Evolutionary conservation across 2,888 invertebrate genomes (phyloP).

Genomic region (Lasioglossum lativentre): DNA sequence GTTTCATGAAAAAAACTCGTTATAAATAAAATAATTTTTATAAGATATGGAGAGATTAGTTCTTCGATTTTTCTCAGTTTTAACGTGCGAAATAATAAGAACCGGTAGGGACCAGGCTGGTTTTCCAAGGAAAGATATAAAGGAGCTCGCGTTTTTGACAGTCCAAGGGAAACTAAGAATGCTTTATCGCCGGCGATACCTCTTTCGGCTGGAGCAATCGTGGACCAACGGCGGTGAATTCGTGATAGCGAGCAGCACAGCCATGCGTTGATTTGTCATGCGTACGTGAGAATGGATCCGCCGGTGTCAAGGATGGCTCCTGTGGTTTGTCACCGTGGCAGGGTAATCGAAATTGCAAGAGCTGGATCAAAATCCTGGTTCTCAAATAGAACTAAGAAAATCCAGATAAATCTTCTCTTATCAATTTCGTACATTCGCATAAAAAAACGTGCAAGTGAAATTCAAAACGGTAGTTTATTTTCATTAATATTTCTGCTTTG

Average conservation of each 20-base stretch:
- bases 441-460: no score
- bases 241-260: background rate
- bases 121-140: background rate
- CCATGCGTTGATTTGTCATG: constrained; percentile 9
- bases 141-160: constrained; percentile 1
- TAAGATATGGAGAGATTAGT: background rate
- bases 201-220: constrained; percentile 17
- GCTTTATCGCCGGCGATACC: constrained; percentile 46
- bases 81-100: background rate
- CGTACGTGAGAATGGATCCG: constrained; percentile 14
- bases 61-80: background rate
- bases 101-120: background rate
- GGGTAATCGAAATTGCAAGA: background rate
- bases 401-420: background rate
- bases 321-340: background rate
- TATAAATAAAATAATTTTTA: background rate
- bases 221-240: constrained; percentile 17
- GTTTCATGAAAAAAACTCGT: background rate
- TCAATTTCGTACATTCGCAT: background rate
- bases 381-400: background rate
- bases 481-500: background rate
- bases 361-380: background rate
- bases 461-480: background rate
- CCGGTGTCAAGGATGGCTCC: background rate
- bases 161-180: constrained; percentile 33